A percentile compares a stretch with the other conserved stretches of the same genome.
phyloP scores from a whole-genome alignment of 2,113 vertebrate genomes.

The Amazona guildingii region DNA sequence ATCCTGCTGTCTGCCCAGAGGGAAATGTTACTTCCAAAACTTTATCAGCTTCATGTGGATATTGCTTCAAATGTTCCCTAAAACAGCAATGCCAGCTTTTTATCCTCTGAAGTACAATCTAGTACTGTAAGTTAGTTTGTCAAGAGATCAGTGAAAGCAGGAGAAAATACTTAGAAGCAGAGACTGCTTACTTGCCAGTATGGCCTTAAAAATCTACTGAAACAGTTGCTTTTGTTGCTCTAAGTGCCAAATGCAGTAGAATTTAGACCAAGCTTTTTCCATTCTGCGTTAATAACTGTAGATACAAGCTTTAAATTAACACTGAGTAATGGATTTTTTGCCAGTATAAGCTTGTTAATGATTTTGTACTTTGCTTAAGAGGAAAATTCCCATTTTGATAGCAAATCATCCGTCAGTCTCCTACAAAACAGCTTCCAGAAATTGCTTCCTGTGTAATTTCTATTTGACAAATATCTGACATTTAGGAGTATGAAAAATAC shows the following conservation, averaged over 20 bases:
- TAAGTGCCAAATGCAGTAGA: fast-evolving
- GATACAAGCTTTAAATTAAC: not conserved
- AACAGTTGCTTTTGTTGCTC: not conserved
- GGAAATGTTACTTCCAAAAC: not conserved
- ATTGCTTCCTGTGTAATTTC: not conserved
- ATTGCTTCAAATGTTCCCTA: not conserved
- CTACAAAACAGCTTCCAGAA: not conserved
- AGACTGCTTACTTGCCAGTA: not conserved
- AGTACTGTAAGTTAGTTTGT: not conserved
- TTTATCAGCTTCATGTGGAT: not conserved
- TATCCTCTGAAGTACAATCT: not conserved
- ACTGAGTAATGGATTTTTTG: not conserved
- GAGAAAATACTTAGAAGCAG: not conserved
- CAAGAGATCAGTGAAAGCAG: not conserved
- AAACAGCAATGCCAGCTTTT: not conserved
- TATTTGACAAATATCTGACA: not conserved
- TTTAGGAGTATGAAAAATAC: not conserved
- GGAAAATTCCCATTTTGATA: not conserved
- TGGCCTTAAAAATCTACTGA: not conserved
- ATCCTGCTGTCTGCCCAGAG: not conserved
- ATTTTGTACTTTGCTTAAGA: not conserved
- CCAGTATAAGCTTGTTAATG: not conserved
- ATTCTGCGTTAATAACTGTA: not conserved
- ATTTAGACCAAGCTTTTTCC: not conserved
- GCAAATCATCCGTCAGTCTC: not conserved